A percentile compares a stretch with the other conserved stretches of the same genome.
These are phyloP conservation scores for Scartelaos histophorus DNA, from an alignment of 2,113 vertebrate genomes.

Conservation along the genomic window DNA sequence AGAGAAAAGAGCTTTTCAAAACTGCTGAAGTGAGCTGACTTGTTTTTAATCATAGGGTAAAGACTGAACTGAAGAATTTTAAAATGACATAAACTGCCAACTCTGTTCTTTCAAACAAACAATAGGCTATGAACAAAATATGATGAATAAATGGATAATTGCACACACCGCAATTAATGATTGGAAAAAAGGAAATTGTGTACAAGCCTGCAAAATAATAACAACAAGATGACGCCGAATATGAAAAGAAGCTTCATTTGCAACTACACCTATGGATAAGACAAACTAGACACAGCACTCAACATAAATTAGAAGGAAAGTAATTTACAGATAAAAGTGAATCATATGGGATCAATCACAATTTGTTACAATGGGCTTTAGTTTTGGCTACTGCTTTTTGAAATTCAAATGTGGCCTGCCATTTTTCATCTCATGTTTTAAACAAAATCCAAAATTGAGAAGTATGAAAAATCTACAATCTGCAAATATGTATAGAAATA, in stretches of 20 bases:
- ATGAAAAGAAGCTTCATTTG: background rate
- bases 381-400: background rate
- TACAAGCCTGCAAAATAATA: background rate
- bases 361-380: background rate
- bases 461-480: too few relatives aligned
- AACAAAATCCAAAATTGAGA: background rate
- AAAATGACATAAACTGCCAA: background rate
- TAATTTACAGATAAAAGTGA: background rate
- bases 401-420: background rate
- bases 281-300: background rate
- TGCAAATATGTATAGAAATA: too few relatives aligned
- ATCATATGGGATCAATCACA: background rate
- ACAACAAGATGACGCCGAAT: too few relatives aligned
- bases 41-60: background rate
- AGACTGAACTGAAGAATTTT: background rate
- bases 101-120: background rate
- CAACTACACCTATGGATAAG: background rate
- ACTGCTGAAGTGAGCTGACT: background rate
- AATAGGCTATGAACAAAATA: background rate
- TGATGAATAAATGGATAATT: background rate
- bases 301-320: background rate
- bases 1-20: slow-evolving; percentile 1
- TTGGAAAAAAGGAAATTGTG: background rate
- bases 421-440: background rate
- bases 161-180: background rate